These are phyloP conservation scores for Prolemur simus DNA, from an alignment of 2,113 vertebrate species.

Conservation along the genomic window DNA sequence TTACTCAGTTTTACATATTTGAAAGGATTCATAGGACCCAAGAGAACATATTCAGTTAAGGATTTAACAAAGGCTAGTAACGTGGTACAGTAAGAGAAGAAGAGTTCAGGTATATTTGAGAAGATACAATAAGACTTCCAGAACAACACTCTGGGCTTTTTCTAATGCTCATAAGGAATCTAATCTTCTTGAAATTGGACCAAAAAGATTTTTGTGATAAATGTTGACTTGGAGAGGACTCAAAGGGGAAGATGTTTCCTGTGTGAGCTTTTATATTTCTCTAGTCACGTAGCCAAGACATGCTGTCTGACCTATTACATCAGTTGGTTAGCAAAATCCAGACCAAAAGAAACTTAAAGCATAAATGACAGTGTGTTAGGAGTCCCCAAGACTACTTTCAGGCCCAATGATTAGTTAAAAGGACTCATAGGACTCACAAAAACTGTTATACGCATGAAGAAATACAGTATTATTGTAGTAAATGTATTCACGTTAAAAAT, in stretches of 20 bases:
- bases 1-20: background rate
- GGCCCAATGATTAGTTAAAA: background rate
- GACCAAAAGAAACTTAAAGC: background rate
- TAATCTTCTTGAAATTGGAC: background rate
- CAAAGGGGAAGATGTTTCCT: background rate
- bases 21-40: background rate
- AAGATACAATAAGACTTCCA: background rate
- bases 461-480: background rate
- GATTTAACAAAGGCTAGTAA: background rate
- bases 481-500: background rate
- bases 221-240: background rate
- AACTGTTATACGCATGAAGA: background rate
- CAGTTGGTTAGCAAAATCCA: background rate
- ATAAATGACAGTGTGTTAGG: background rate
- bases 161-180: background rate
- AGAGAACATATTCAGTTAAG: background rate
- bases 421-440: background rate
- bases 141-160: fast-evolving
- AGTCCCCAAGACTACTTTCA: background rate
- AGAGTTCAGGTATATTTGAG: background rate
- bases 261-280: background rate
- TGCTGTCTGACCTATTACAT: background rate
- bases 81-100: fast-evolving
- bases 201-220: background rate
- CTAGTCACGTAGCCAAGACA: background rate